Evolutionary conservation across 1,140 invertebrate genomes (phyloP), one percentile per base, ranked within the genome.

Genomic region (Drosophila pachea): DNA sequence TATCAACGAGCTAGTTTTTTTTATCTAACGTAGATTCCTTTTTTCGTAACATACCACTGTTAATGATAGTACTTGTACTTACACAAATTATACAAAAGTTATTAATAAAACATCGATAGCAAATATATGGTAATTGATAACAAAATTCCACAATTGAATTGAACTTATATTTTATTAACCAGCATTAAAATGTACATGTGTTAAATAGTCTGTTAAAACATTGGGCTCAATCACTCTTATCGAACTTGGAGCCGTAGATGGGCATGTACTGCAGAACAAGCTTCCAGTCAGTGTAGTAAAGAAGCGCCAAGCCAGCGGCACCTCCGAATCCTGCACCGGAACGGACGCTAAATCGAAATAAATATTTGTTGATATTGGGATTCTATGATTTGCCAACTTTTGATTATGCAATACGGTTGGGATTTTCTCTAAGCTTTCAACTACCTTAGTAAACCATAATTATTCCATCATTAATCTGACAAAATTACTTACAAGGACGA

Each of bases 261-360:
- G 95, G 95, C 45, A 96, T 88, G 79, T 94, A 93, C 75, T 93
- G 90, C 40, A 93, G 89, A 63, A 95, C 88, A 9, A 92, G 74
- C 89, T 93, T 94, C 95, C 95, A 96, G 76, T 96, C 95, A 0
- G 94, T 95, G 52, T 94, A 91, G 87, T 95, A 96, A 7, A 93
- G 87, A 4, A 94, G 36, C 0, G 86, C 90, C 8, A 92, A 66
- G 56, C 90, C 90, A 45, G 91, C 92, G 5, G 91, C 88, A 40
- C 91, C 91, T 59, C 94, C 94, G 87, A 93, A 96, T 5, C 89
- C 89, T 1, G 87, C 74, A 6, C 90, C 90, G 33, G 93, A 92
- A 43, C 93, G 91, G 29, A 92, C 31, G 91, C 93, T 94, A 7
- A 43, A 22, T 22, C 22, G 50, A n/a, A 72, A 62, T 52, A 43